phyloP scores from a whole-genome alignment of 37 sponge, comb jelly and placozoan genomes.

The Agelas oroides region DNA sequence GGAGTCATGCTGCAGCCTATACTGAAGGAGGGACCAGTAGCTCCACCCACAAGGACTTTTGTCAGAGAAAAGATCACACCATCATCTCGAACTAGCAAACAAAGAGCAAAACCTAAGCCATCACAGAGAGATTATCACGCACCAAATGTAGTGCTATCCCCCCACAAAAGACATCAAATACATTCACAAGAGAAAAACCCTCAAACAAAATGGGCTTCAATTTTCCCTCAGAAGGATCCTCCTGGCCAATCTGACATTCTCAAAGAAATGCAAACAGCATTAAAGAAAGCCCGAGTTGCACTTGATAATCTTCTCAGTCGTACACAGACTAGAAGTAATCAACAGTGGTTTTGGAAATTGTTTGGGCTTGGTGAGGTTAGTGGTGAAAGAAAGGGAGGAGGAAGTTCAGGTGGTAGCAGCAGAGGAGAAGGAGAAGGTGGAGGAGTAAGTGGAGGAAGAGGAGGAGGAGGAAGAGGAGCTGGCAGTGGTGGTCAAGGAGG shows the following conservation, averaged over 20 bases:
- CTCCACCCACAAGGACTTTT: background rate
- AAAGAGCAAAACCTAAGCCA: background rate
- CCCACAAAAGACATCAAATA: too few species aligned
- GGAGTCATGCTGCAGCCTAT: constrained; percentile 66
- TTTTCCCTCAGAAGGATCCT: too few species aligned
- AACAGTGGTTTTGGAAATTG: too few species aligned
- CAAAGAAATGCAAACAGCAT: too few species aligned
- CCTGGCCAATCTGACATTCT: too few species aligned
- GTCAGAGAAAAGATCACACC: background rate
- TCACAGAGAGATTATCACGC: too few species aligned
- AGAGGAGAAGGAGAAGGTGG: background rate
- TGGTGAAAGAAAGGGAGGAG: background rate
- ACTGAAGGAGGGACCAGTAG: background rate
- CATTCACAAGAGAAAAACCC: too few species aligned
- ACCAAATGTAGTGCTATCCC: too few species aligned
- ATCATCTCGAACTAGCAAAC: background rate
- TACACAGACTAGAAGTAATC: too few species aligned
- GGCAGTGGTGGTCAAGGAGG: constrained; percentile 12
- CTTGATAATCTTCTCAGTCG: too few species aligned
- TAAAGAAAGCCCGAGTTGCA: too few species aligned
- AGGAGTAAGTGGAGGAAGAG: background rate
- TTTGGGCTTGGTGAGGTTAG: background rate
- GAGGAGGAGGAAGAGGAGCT: background rate
- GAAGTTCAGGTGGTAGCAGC: background rate
- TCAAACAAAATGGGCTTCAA: too few species aligned